These are phyloP conservation scores for Helobdella robusta DNA, from an alignment of 2,888 invertebrate species.

Conservation along the genomic window DNA sequence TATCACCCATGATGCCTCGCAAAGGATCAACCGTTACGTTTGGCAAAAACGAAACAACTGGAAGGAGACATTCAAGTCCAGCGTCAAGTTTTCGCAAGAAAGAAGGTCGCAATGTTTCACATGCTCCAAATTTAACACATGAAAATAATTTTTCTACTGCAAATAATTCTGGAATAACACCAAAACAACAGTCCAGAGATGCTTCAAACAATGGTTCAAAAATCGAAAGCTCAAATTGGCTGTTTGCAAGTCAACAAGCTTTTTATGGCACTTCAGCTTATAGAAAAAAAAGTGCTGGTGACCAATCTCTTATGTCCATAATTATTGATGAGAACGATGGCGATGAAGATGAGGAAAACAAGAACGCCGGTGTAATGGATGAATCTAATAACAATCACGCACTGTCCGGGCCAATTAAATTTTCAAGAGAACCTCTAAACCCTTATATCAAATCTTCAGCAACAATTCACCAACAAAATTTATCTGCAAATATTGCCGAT, in stretches of 20 bases:
- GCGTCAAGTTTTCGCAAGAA: constrained; percentile 31
- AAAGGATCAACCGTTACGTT: constrained; percentile 34
- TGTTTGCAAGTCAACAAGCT: constrained; percentile 3
- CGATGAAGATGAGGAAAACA: constrained; percentile 27
- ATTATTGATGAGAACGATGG: constrained; percentile 30
- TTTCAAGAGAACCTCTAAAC: too few species aligned
- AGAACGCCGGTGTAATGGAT: constrained; percentile 14
- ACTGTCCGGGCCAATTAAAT: too few species aligned
- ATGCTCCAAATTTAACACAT: background rate
- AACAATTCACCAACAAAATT: too few species aligned
- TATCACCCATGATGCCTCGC: constrained; percentile 31
- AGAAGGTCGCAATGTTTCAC: constrained; percentile 25
- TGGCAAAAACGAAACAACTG: constrained; percentile 30
- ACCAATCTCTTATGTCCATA: constrained; percentile 30
- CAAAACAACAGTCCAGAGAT: background rate
- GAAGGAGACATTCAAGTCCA: constrained; percentile 34
- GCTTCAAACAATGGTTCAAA: background rate
- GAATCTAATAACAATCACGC: background rate
- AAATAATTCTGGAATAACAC: too few species aligned
- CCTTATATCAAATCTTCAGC: too few species aligned
- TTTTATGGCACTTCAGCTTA: constrained; percentile 10
- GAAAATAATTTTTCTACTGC: background rate
- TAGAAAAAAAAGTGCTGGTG: constrained; percentile 27
- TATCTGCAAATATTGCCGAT: background rate
- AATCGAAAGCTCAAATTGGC: background rate